Percentiles rank a stretch among this genome's conserved stretches.
Conservation (phyloP, 2,888 invertebrate genomes). For the Bimastos eiseni region DNA sequence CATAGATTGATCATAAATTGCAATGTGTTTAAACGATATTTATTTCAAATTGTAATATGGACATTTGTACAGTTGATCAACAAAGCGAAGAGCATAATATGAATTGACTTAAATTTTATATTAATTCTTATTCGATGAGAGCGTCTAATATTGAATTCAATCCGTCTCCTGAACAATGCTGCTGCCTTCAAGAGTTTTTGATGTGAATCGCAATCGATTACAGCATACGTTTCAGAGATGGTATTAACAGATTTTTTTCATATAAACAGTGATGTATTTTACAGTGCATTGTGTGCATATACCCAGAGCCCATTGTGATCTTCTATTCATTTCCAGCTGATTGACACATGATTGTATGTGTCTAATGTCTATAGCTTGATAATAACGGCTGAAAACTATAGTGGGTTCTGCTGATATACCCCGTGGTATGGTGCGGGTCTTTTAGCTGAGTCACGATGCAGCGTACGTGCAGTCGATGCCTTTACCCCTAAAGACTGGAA, state of each 20-base stretch:
- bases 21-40: not conserved
- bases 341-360: not conserved
- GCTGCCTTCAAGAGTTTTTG: not conserved
- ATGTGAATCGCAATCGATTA: not conserved
- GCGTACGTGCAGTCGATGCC: too few species aligned
- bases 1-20: not conserved
- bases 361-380: not conserved
- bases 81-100: too few species aligned
- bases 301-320: not conserved
- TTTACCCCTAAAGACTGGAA: too few species aligned
- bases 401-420: not conserved
- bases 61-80: too few species aligned
- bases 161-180: not conserved
- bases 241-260: not conserved
- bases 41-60: not conserved
- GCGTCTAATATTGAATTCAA: not conserved
- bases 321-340: not conserved
- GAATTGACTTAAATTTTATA: too few species aligned
- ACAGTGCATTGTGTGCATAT: not conserved
- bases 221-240: not conserved
- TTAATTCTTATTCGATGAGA: not conserved
- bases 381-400: not conserved
- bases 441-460: too few species aligned
- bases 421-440: not conserved
- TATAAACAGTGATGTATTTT: not conserved